These are phyloP conservation scores for Verasper variegatus DNA, from an alignment of 2,113 vertebrate genomes.

Conservation along the genomic window DNA sequence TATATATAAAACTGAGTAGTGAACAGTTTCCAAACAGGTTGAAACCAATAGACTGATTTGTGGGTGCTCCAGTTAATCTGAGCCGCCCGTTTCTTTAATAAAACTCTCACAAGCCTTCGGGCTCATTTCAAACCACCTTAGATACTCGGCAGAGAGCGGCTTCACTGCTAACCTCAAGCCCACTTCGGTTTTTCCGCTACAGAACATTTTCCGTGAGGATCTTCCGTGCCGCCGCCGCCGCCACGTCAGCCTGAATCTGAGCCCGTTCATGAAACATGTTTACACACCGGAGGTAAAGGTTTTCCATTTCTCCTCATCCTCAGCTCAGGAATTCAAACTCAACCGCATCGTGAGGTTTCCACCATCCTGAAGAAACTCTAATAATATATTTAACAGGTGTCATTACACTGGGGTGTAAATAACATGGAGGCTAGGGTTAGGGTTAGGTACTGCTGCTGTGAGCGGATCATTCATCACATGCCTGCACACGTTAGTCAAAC, in stretches of 20 bases:
- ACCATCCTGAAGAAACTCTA: no score
- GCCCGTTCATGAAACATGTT: not conserved
- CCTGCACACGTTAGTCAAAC: conserved; percentile 1
- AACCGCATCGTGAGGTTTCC: no score
- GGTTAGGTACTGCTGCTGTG: not conserved
- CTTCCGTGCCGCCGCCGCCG: no score
- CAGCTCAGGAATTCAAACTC: no score
- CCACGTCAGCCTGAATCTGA: not conserved
- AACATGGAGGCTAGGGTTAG: no score
- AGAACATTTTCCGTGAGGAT: not conserved
- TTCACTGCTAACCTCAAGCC: conserved; percentile 11
- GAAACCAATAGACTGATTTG: not conserved
- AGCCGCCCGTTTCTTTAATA: not conserved
- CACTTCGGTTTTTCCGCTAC: conserved; percentile 27
- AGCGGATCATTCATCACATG: not conserved
- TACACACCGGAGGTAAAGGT: no score
- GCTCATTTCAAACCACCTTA: conserved; percentile 21
- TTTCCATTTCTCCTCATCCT: no score
- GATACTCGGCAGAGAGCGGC: conserved; percentile 2
- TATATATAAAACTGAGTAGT: no score
- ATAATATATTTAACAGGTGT: no score
- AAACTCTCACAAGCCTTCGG: not conserved
- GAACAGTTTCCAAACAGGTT: not conserved
- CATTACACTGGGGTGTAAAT: no score
- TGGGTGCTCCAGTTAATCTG: not conserved